Percentiles rank a stretch among this genome's conserved stretches.
Conservation (phyloP, 2,797 vertebrate species). For the Taeniopygia guttata region DNA sequence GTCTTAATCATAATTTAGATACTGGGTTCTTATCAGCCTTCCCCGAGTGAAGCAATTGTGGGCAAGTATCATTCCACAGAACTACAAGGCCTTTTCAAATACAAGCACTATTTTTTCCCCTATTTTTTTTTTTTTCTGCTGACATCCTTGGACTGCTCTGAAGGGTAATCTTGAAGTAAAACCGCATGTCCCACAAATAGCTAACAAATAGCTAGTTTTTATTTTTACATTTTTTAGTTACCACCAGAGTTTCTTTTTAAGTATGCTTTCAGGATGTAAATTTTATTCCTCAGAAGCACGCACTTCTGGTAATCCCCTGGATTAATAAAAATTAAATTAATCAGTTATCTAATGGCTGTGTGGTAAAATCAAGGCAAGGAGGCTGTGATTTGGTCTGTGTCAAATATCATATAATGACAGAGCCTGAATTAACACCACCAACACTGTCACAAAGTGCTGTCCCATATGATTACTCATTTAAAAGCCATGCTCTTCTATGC, state of each 20-base stretch:
- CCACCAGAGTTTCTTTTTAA: background rate
- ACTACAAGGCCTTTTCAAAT: background rate
- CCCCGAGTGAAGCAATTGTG: background rate
- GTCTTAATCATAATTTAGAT: background rate
- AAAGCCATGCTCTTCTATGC: background rate
- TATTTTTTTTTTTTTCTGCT: background rate
- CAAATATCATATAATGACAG: background rate
- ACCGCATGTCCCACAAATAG: background rate
- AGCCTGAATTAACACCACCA: background rate
- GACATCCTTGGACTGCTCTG: background rate
- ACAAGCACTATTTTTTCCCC: fast-evolving
- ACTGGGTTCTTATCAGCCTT: background rate
- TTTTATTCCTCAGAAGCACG: background rate
- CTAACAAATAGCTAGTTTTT: background rate
- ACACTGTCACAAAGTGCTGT: background rate
- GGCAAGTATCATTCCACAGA: background rate
- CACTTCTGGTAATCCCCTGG: background rate
- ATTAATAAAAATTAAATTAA: conserved; percentile 30
- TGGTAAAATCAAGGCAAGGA: background rate
- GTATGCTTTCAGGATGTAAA: background rate
- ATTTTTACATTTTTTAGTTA: background rate
- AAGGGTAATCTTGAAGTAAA: background rate
- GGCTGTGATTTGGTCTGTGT: background rate
- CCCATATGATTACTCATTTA: background rate
- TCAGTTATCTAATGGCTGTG: background rate